These are phyloP conservation scores for Vidua chalybeata DNA, from an alignment of 2,113 vertebrate species.

Conservation along the genomic window DNA sequence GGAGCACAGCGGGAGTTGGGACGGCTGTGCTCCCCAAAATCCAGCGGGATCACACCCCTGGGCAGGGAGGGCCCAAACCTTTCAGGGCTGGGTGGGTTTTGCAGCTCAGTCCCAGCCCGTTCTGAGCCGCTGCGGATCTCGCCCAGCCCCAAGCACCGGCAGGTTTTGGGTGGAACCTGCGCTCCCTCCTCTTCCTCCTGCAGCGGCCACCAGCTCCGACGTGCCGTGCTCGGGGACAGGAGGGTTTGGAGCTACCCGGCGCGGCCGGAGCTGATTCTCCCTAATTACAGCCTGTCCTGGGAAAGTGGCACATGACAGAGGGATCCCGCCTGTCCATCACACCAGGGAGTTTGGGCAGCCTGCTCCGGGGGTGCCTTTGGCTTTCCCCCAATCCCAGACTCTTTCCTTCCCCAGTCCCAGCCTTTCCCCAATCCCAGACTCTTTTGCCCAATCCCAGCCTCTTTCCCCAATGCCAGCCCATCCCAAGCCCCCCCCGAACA, in stretches of 20 bases:
- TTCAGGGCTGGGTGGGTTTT: neutral
- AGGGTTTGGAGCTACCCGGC: neutral
- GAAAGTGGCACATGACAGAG: neutral
- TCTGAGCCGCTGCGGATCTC: neutral
- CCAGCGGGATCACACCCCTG: neutral
- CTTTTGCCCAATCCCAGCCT: neutral
- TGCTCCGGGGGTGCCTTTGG: neutral
- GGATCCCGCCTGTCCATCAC: neutral
- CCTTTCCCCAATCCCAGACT: neutral
- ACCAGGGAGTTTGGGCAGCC: neutral
- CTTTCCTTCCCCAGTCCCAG: neutral
- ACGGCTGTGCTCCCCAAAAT: neutral
- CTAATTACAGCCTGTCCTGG: neutral
- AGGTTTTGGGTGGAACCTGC: neutral
- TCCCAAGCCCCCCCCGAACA: neutral
- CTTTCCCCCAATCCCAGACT: neutral
- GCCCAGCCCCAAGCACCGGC: neutral
- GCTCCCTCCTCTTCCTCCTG: constrained; percentile 7
- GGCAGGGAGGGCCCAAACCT: neutral
- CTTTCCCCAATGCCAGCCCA: neutral
- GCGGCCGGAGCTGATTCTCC: neutral
- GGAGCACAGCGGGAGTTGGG: neutral
- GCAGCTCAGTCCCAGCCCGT: neutral
- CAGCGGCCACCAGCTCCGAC: neutral
- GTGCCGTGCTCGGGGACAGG: neutral